Evolutionary conservation across 2,888 invertebrate genomes (phyloP).

Genomic region (Zeuzera pyrina): DNA sequence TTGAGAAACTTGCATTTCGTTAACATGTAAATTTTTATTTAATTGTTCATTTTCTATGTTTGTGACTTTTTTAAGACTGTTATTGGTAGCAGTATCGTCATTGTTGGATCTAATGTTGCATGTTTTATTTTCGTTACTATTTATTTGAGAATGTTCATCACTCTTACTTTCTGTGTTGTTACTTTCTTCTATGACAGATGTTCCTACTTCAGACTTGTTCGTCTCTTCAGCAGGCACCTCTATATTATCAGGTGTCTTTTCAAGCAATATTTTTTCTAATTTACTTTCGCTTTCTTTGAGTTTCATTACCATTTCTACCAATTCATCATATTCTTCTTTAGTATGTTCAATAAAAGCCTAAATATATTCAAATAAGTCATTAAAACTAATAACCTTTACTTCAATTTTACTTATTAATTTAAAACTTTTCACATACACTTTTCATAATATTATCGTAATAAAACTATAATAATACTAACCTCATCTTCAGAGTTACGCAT

Average conservation of each 20-base stretch:
- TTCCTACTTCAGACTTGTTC: constrained; percentile 16
- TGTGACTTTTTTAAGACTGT: constrained; percentile 55
- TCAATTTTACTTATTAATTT: no score
- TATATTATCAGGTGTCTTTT: constrained; percentile 43
- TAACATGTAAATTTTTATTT: constrained; percentile 46
- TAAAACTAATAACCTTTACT: no score
- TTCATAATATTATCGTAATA: not conserved
- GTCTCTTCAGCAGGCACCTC: constrained; percentile 44
- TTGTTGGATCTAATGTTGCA: constrained; percentile 30
- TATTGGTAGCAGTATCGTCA: constrained; percentile 31
- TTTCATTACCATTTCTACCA: constrained; percentile 78
- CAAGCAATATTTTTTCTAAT: constrained; percentile 69
- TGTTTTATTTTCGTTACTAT: constrained; percentile 15
- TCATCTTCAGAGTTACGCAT: constrained; percentile 80
- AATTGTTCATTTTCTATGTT: constrained; percentile 64
- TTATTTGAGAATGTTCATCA: constrained; percentile 17
- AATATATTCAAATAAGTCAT: no score
- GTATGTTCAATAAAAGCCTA: constrained; percentile 69
- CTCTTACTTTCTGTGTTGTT: constrained; percentile 18
- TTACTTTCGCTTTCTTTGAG: constrained; percentile 80
- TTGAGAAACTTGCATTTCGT: constrained; percentile 25
- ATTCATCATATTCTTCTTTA: constrained; percentile 72
- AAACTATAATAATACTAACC: constrained; percentile 47
- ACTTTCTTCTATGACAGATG: constrained; percentile 14
- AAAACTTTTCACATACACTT: no score